Evolutionary conservation across 2,888 invertebrate genomes (phyloP).

Genomic region (Melitaea athalia): DNA sequence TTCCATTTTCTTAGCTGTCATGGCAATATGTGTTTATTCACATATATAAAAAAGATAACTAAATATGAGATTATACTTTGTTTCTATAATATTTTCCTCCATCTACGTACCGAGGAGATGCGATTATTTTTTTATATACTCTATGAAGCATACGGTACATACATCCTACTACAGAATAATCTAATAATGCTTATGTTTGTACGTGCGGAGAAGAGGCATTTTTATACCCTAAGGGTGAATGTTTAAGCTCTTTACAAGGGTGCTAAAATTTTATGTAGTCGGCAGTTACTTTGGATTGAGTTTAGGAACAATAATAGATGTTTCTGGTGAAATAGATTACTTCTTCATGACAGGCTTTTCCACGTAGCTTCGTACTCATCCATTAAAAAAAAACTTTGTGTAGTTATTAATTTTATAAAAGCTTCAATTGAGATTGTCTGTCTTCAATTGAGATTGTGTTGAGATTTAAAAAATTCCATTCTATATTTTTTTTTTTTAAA

Average conservation of each 20-base stretch:
- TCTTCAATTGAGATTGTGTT: too few species aligned
- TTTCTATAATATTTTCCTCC: not conserved
- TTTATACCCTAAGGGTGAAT: constrained; percentile 48
- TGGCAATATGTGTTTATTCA: too few species aligned
- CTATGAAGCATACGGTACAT: constrained; percentile 33
- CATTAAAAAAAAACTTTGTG: too few species aligned
- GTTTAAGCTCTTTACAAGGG: constrained; percentile 46
- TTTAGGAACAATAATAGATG: constrained; percentile 42
- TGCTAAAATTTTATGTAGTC: constrained; percentile 50
- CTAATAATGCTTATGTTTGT: constrained; percentile 58
- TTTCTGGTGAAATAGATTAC: not conserved
- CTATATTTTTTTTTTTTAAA: too few species aligned
- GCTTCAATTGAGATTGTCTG: too few species aligned
- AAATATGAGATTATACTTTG: not conserved
- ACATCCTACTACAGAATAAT: constrained; percentile 48
- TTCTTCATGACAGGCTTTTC: not conserved
- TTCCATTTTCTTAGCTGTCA: too few species aligned
- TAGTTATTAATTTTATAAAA: too few species aligned
- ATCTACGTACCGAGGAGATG: constrained; percentile 17
- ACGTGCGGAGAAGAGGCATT: constrained; percentile 59
- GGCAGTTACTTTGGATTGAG: constrained; percentile 45
- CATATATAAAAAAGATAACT: not conserved
- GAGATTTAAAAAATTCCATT: too few species aligned
- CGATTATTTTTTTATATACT: constrained; percentile 33
- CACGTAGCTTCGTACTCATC: too few species aligned